Evolutionary conservation across 2,113 vertebrate species (phyloP), one percentile per base, ranked within the genome.

Genomic region (Pogona vitticeps): DNA sequence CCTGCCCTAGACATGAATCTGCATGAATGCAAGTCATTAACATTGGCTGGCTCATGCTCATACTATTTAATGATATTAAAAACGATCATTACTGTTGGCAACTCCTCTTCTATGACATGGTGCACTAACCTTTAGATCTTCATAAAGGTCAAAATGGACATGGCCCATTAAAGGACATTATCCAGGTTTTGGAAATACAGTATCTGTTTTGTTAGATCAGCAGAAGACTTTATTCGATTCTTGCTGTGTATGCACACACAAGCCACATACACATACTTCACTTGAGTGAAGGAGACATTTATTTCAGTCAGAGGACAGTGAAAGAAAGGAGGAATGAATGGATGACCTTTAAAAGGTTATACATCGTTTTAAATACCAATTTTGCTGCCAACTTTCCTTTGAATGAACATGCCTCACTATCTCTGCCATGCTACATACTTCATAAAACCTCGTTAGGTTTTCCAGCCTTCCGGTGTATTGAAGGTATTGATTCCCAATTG

Each of bases 321-420:
- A 88, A 93, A 89, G 84, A 78, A 56, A 8, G 46, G 75, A 0
- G 90, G 71, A 89, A 93, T 88, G 26, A 93, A 92, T 88, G 88
- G 67, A 42, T 91, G 92, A 93, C 92, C 86, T 95, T 94, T 94
- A 72, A 88, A 94, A 95, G 88, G 83, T 92, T 93, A 94, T 90
- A 88, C 42, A 87, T 85, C 88, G 78, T 89, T 94, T 95, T 91
- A 93, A 93, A 91, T 91, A 82, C 65, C 83, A 89, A 90, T 90
- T 91, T 88, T 88, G 40, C 67, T 94, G 88, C 73, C 88, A 91
- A 36, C 86, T 92, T 91, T 88, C 80, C 76, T 95, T 89, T 86
- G 83, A n/a, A n/a, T 33, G 76, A 90, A 78, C 79, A 90, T 90
- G 76, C 72, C 84, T 91, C 79, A 91, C 36, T 67, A 88, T 52